Evolutionary conservation across 1,140 invertebrate species (phyloP), one percentile per base, ranked within the genome.

Genomic region (Pseudachorutes palmiensis): DNA sequence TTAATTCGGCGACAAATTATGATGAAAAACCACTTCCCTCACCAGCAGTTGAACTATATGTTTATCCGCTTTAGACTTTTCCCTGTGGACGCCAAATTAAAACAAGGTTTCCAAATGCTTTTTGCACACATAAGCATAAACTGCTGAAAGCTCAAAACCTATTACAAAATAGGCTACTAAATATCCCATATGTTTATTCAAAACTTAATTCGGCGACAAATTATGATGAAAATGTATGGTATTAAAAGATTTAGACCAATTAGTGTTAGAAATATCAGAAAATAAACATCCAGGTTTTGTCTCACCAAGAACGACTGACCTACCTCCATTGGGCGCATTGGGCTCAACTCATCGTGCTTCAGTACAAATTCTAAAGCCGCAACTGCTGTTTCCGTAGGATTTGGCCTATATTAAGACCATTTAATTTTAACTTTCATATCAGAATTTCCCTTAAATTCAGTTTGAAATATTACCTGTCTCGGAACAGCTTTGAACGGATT

Each of bases 351-450:
- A 22, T 55, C 51, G 24, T 55, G 51, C 24, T 24, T 55, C 24
- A 55, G 12, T 26, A 5, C 51, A 24, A 55, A 55, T 55, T 55
- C 51, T 5, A 55, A 19, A 14, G 51, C 51, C 5, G 12, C 51
- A 16, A 55, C 51, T 55, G 51, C 51, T 14, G 51, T 55, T 5
- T 12, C 51, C 51, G 51, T 55, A 14, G 51, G 51, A 26, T 55
- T 55, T 5, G 12, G 5, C 51, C 51, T 55, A 55, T 5, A 19
- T 16, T 24, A 5, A 55, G 24, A 24, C 5, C 51, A 9, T 16
- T 24, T 55, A 3, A 26, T 55, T 55, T 12, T 55, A 19, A 14
- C 5, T 26, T 55, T 24, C 14, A 55, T 55, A 41, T 16, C 12
- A 55, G 24, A 55, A 55, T 16, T 55, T 55, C n/a, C 5, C 3